phyloP scores from a whole-genome alignment of 2,888 invertebrate genomes.

The Hipparchia semele region DNA sequence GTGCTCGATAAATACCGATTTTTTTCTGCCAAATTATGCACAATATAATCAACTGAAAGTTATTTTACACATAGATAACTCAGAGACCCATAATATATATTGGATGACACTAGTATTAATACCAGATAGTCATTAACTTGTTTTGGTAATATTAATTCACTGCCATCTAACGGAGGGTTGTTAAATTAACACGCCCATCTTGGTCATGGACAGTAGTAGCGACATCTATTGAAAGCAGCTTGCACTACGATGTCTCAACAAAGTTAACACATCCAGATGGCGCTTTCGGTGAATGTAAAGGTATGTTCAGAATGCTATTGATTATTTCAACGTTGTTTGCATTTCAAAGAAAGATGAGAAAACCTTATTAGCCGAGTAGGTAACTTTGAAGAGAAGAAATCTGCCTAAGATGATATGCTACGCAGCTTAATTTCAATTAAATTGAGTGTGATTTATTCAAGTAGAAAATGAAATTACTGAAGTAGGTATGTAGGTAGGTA shows the following conservation, averaged over 20 bases:
- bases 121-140: too few relatives aligned
- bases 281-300: constrained; percentile 49
- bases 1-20: too few relatives aligned
- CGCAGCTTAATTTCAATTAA: background rate
- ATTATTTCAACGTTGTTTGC: constrained; percentile 37
- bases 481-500: too few relatives aligned
- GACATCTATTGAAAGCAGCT: constrained; percentile 42
- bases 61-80: too few relatives aligned
- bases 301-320: constrained; percentile 35
- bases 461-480: too few relatives aligned
- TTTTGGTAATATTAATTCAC: background rate
- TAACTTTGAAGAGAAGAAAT: constrained; percentile 14
- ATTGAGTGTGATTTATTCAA: too few relatives aligned
- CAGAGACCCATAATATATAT: too few relatives aligned
- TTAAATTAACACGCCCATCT: constrained; percentile 33
- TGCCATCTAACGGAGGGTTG: constrained; percentile 54
- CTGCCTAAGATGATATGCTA: constrained; percentile 13
- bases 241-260: constrained; percentile 44
- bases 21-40: too few relatives aligned
- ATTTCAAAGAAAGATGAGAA: constrained; percentile 32
- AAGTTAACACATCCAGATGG: constrained; percentile 54
- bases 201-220: constrained; percentile 34
- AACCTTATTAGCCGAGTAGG: constrained; percentile 32
- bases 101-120: too few relatives aligned
- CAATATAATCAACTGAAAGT: too few relatives aligned